These are phyloP conservation scores for Elysia chlorotica DNA, from an alignment of 1,140 invertebrate genomes.

Conservation along the genomic window DNA sequence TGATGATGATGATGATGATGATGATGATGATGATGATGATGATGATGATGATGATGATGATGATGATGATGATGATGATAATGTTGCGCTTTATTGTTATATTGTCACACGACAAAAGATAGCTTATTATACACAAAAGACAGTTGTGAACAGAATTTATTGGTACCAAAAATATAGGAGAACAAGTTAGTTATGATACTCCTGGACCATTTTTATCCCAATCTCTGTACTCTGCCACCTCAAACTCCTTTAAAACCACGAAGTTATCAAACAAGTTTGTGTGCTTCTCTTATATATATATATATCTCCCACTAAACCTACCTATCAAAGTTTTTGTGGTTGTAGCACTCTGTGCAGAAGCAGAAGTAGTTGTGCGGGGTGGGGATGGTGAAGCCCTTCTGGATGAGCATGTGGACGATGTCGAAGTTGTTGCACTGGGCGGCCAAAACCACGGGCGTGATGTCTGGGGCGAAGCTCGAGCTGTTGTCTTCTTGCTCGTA, in stretches of 20 bases:
- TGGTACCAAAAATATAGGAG: too few species aligned
- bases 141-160: too few species aligned
- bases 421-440: slow-evolving; percentile 52
- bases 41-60: not conserved
- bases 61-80: not conserved
- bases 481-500: slow-evolving; percentile 72
- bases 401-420: slow-evolving; percentile 52
- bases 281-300: not conserved
- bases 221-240: too few species aligned
- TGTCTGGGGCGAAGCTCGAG: slow-evolving; percentile 66
- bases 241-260: too few species aligned
- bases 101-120: too few species aligned
- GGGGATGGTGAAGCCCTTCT: slow-evolving; percentile 46
- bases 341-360: slow-evolving; percentile 65
- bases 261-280: too few species aligned
- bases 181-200: too few species aligned
- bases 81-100: too few species aligned
- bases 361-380: slow-evolving; percentile 68
- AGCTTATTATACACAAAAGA: too few species aligned
- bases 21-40: not conserved
- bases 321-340: slow-evolving; percentile 52
- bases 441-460: slow-evolving; percentile 52
- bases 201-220: too few species aligned
- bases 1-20: not conserved
- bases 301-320: not conserved